Evolutionary conservation across 2,113 vertebrate species (phyloP).

Genomic region (Cathartes aura): DNA sequence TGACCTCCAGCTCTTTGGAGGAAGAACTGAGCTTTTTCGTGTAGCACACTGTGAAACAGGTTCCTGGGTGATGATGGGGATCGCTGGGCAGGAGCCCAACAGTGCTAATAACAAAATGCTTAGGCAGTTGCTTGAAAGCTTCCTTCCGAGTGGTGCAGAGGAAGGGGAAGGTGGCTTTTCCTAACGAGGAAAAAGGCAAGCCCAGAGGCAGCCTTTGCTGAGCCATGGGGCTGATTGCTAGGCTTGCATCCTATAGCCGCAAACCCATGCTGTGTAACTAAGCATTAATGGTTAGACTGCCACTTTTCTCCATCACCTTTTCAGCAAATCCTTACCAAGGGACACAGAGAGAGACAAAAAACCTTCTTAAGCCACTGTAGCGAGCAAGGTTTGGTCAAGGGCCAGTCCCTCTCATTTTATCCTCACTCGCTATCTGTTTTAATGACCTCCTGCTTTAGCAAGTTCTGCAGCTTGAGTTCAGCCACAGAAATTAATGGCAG

Average conservation of each 20-base stretch:
- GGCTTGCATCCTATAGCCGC: not conserved
- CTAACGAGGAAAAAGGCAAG: not conserved
- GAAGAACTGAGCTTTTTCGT: not conserved
- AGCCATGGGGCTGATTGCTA: not conserved
- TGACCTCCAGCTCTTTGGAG: fast-evolving
- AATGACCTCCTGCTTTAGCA: not conserved
- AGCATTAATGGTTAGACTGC: not conserved
- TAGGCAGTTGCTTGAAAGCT: not conserved
- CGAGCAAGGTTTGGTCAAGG: not conserved
- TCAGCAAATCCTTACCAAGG: not conserved
- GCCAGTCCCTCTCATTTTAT: not conserved
- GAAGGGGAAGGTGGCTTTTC: not conserved
- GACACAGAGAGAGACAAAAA: not conserved
- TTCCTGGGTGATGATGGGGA: not conserved
- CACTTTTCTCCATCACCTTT: not conserved
- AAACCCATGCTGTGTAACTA: fast-evolving
- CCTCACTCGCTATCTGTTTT: not conserved
- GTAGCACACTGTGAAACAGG: not conserved
- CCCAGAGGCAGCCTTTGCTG: not conserved
- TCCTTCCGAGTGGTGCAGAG: fast-evolving
- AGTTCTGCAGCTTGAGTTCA: not conserved
- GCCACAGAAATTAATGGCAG: not conserved
- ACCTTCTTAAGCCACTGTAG: not conserved
- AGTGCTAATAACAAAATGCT: fast-evolving
- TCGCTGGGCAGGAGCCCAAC: not conserved